Evolutionary conservation across 2,797 vertebrate species (phyloP).

Genomic region (Channa striata): DNA sequence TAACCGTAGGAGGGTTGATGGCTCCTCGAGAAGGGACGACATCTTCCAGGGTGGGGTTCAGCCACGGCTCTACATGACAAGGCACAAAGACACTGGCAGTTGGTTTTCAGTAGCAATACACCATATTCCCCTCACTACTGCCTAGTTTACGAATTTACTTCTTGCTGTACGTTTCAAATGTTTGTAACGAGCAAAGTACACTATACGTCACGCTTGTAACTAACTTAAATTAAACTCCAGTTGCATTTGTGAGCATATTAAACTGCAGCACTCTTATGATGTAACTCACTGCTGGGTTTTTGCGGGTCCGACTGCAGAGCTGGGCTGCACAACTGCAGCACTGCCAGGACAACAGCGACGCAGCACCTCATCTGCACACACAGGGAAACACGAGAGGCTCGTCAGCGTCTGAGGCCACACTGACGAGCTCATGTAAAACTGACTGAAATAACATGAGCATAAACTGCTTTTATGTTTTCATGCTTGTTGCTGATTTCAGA

Average conservation of each 20-base stretch:
- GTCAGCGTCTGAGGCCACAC: neutral
- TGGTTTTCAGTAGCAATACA: too few relatives aligned
- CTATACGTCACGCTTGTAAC: too few relatives aligned
- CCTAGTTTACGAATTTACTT: too few relatives aligned
- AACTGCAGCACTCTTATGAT: too few relatives aligned
- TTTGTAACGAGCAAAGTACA: too few relatives aligned
- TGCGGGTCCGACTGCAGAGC: slow-evolving; percentile 52
- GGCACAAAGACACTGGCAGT: neutral
- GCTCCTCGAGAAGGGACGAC: slow-evolving; percentile 67
- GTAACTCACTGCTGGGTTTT: slow-evolving; percentile 56
- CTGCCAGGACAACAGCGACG: slow-evolving; percentile 45
- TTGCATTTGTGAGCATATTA: neutral
- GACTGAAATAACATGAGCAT: too few relatives aligned
- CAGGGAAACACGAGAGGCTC: neutral
- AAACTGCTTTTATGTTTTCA: too few relatives aligned
- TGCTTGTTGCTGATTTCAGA: too few relatives aligned
- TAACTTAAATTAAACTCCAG: neutral
- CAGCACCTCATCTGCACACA: slow-evolving; percentile 73
- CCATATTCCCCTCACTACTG: too few relatives aligned
- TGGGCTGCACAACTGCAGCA: slow-evolving; percentile 67
- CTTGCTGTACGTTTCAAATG: too few relatives aligned
- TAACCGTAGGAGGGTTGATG: slow-evolving; percentile 25
- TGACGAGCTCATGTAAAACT: too few relatives aligned
- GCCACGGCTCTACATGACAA: slow-evolving; percentile 46
- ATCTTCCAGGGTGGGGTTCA: slow-evolving; percentile 67